Conservation (phyloP, 1,140 invertebrate genomes). For the Ceratina japonica region DNA sequence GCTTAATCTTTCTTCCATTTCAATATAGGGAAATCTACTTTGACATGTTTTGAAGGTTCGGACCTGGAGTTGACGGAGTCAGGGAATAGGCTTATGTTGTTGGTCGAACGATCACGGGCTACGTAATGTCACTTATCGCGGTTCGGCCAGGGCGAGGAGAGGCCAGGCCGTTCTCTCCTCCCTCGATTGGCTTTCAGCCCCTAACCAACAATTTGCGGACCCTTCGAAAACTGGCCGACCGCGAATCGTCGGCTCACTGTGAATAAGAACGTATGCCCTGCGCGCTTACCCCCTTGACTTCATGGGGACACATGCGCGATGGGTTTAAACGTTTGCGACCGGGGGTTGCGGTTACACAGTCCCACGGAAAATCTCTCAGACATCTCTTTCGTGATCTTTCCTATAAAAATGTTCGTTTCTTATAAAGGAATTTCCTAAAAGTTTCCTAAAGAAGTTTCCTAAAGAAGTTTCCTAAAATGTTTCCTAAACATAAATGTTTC, state of each 20-base stretch:
- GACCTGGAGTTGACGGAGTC: conserved; percentile 2
- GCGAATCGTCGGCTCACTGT: conserved; percentile 52
- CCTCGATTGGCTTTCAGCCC: conserved; percentile 56
- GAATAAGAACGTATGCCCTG: conserved; percentile 53
- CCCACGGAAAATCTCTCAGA: conserved; percentile 6
- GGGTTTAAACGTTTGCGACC: conserved; percentile 12
- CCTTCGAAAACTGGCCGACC: conserved; percentile 60
- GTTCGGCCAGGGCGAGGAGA: conserved; percentile 22
- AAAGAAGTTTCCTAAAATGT: no score
- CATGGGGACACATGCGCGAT: conserved; percentile 46
- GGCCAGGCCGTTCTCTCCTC: conserved; percentile 34
- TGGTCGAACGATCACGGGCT: conserved; percentile 42
- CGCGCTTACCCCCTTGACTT: conserved; percentile 53
- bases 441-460: no score
- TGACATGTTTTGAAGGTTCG: not conserved
- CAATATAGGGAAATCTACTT: not conserved
- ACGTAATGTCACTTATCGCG: conserved; percentile 53
- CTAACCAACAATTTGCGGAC: conserved; percentile 60
- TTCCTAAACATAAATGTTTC: no score
- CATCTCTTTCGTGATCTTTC: not conserved
- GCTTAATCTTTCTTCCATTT: not conserved
- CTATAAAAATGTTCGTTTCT: not conserved
- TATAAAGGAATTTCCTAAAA: no score
- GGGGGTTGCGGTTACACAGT: not conserved
- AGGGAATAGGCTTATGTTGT: conserved; percentile 13